Percentiles rank a stretch among this genome's conserved stretches.
These are phyloP conservation scores for Halesus radiatus DNA, from an alignment of 1,140 invertebrate species.

Conservation along the genomic window DNA sequence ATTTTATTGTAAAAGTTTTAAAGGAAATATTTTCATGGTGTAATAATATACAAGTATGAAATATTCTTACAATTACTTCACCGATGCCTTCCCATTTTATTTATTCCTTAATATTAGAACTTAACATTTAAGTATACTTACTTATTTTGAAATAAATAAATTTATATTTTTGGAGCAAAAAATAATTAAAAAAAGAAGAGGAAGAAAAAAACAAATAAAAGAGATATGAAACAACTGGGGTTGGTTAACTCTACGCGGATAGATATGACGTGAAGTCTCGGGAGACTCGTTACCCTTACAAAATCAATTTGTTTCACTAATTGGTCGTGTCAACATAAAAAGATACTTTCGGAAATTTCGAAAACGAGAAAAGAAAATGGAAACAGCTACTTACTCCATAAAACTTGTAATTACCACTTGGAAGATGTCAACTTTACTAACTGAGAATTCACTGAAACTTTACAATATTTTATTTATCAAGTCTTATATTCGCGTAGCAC, in stretches of 20 bases:
- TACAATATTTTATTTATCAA: conserved; percentile 54
- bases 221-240: conserved; percentile 39
- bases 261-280: conserved; percentile 54
- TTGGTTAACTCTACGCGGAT: conserved; percentile 43
- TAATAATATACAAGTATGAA: conserved; percentile 44
- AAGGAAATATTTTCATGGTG: conserved; percentile 33
- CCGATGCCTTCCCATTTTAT: conserved; percentile 49
- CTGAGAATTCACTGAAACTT: conserved; percentile 51
- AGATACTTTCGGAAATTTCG: conserved; percentile 14
- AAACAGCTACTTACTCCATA: conserved; percentile 15
- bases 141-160: conserved; percentile 57
- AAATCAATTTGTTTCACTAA: conserved; percentile 51
- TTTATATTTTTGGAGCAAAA: conserved; percentile 44
- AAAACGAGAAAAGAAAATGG: conserved; percentile 11
- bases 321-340: conserved; percentile 53
- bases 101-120: conserved; percentile 53
- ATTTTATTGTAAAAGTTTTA: conserved; percentile 30
- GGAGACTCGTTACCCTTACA: conserved; percentile 50
- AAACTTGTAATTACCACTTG: conserved; percentile 16
- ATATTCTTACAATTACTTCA: conserved; percentile 49
- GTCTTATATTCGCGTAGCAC: conserved; percentile 53
- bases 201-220: conserved; percentile 40
- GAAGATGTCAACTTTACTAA: conserved; percentile 29
- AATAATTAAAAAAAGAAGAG: conserved; percentile 11
- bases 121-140: conserved; percentile 54